Evolutionary conservation across 1,140 invertebrate genomes (phyloP).

Genomic region (Drosophila fuyamai): DNA sequence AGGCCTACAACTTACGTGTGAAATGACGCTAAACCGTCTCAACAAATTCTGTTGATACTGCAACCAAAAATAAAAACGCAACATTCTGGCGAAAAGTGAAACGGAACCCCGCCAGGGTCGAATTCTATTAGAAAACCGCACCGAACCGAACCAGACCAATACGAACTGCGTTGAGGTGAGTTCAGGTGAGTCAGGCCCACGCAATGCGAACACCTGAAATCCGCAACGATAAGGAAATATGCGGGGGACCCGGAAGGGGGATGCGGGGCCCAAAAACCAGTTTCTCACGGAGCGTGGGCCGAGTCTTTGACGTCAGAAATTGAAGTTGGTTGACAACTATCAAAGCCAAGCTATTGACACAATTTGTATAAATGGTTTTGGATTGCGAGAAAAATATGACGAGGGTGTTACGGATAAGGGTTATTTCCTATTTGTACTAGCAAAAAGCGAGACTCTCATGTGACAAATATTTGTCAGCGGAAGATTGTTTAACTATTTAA

Average conservation of each 20-base stretch:
- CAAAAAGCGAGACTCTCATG: constrained; percentile 5
- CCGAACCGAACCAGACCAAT: constrained; percentile 3
- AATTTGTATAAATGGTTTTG: constrained; percentile 22
- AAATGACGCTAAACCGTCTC: constrained; percentile 70
- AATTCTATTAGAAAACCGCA: constrained; percentile 45
- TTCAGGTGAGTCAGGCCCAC: constrained; percentile 74
- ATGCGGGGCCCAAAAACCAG: constrained; percentile 44
- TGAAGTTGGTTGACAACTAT: constrained; percentile 45
- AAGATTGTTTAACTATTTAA: constrained; percentile 12
- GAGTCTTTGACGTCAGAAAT: constrained; percentile 58
- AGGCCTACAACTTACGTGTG: constrained; percentile 62
- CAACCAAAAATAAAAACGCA: constrained; percentile 23
- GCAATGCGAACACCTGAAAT: constrained; percentile 75
- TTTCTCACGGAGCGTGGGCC: constrained; percentile 70
- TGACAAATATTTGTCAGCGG: constrained; percentile 21
- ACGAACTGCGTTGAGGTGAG: constrained; percentile 34
- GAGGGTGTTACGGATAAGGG: constrained; percentile 3
- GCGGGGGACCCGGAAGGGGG: constrained; percentile 9
- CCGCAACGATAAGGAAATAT: constrained; percentile 58
- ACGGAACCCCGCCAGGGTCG: constrained; percentile 73
- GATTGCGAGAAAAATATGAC: not conserved
- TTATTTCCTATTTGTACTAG: constrained; percentile 19
- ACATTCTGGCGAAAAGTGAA: constrained; percentile 68
- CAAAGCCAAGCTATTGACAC: constrained; percentile 35
- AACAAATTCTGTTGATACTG: constrained; percentile 52